These are phyloP conservation scores for Serripes groenlandicus DNA, from an alignment of 2,888 invertebrate genomes.

Conservation along the genomic window DNA sequence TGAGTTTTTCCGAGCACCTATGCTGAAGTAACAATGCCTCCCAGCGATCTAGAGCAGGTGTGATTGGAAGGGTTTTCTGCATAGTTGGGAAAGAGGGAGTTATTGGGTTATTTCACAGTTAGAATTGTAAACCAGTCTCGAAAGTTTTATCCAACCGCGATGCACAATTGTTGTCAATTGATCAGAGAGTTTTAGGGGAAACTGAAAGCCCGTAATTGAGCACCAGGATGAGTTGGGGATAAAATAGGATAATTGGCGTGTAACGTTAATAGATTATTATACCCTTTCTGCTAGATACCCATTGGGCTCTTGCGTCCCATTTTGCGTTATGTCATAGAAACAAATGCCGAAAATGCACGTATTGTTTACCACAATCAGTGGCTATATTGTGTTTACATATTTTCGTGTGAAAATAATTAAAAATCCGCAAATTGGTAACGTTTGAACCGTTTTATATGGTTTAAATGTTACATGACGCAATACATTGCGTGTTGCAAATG, in stretches of 20 bases:
- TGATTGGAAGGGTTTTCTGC: slow-evolving; percentile 17
- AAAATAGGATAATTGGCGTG: slow-evolving; percentile 22
- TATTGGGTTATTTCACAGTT: slow-evolving; percentile 27
- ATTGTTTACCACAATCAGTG: too few species aligned
- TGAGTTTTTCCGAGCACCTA: slow-evolving; percentile 18
- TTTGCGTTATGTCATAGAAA: background rate
- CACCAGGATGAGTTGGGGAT: slow-evolving; percentile 16
- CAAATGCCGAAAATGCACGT: too few species aligned
- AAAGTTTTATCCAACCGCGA: slow-evolving; percentile 28
- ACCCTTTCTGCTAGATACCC: background rate
- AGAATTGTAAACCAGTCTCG: slow-evolving; percentile 13
- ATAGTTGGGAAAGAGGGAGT: slow-evolving; percentile 11
- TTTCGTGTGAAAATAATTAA: too few species aligned
- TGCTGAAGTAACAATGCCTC: slow-evolving; percentile 25
- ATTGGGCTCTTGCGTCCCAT: background rate
- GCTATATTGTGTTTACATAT: too few species aligned
- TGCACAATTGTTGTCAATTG: slow-evolving; percentile 29
- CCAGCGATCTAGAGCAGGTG: slow-evolving; percentile 20
- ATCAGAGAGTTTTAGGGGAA: slow-evolving; percentile 10
- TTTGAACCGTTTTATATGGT: too few species aligned
- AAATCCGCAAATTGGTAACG: too few species aligned
- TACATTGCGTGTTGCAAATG: too few species aligned
- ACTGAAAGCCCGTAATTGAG: slow-evolving; percentile 18
- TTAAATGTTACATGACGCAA: too few species aligned
- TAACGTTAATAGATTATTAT: slow-evolving; percentile 22